Base-by-base conservation (phyloP, 2,113 vertebrate genomes). In the Mustela lutreola region DNA sequence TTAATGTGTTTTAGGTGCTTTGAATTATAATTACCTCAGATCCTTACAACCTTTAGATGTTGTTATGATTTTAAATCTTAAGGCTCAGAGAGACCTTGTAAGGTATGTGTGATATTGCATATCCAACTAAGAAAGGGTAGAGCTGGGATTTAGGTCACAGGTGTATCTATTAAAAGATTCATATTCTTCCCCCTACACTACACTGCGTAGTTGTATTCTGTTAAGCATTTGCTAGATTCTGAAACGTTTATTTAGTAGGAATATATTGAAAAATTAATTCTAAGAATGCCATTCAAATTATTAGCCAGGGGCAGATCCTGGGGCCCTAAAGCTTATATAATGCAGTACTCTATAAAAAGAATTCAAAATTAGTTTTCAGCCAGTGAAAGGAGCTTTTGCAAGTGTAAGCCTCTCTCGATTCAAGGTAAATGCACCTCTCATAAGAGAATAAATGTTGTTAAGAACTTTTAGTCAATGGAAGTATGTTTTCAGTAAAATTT, bases 221-320 rank as follows among this genome's bases (percentile, higher is more conserved):
- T 79, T 94, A 92, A 90, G 62, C 31, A 22, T 67, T 97, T 96
- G 73, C 70, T 95, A 63, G 67, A 79, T 96, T 95, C 21, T 90
- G 70, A 67, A 97, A 76, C 93, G 85, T 63, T 45, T 75, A 26
- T 36, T 87, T 93, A 94, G 58, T 56, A 88, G 24, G 48, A 85
- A 28, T 73, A 31, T 76, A 78, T 11, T 91, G 39, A 53, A 75
- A 97, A 96, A 92, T 79, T 79, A 92, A 83, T 67, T 87, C 21
- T 87, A n/a, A 76, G 16, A 26, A 79, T 89, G 33, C 26, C 21
- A 1, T 94, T 80, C 93, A 93, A 24, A 86, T 94, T 85, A 56
- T 50, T 67, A 73, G 10, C 53, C 31, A 86, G 50, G 15, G 67
- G 10, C 39, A 58, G 14, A 89, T 83, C 39, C 12, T 39, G 71